Conservation (phyloP, 2,888 invertebrate species). For the Gari tellinella region DNA sequence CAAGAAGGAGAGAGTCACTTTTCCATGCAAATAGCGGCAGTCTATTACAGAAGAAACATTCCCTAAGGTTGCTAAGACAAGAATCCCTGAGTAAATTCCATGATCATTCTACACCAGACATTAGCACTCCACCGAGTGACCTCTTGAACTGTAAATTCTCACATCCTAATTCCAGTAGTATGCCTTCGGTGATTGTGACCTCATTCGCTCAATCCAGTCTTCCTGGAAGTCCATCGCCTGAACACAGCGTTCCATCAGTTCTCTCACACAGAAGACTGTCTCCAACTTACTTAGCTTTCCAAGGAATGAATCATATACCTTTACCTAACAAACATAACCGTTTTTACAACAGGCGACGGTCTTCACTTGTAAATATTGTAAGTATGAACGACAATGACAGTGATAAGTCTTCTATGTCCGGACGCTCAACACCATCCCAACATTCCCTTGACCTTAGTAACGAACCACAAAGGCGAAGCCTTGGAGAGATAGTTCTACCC, state of each 20-base stretch:
- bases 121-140: conserved; percentile 8
- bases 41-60: conserved; percentile 31
- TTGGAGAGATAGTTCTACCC: conserved; percentile 53
- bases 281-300: conserved; percentile 38
- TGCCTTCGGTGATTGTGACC: conserved; percentile 62
- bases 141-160: conserved; percentile 18
- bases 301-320: conserved; percentile 36
- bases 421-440: conserved; percentile 23
- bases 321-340: conserved; percentile 62
- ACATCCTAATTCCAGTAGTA: conserved; percentile 30
- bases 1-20: conserved; percentile 76
- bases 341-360: conserved; percentile 72
- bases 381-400: conserved; percentile 20
- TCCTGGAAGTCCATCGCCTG: conserved; percentile 12
- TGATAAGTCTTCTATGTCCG: conserved; percentile 33
- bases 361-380: conserved; percentile 68
- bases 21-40: conserved; percentile 64
- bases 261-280: conserved; percentile 37
- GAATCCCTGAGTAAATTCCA: conserved; percentile 30
- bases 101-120: conserved; percentile 31
- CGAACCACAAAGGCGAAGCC: conserved; percentile 33
- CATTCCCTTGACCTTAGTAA: conserved; percentile 30
- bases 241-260: background rate
- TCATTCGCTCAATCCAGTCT: conserved; percentile 27
- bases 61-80: conserved; percentile 19